Evolutionary conservation across 1,140 invertebrate genomes (phyloP), one percentile per base, ranked within the genome.

Genomic region (Grapholita molesta): DNA sequence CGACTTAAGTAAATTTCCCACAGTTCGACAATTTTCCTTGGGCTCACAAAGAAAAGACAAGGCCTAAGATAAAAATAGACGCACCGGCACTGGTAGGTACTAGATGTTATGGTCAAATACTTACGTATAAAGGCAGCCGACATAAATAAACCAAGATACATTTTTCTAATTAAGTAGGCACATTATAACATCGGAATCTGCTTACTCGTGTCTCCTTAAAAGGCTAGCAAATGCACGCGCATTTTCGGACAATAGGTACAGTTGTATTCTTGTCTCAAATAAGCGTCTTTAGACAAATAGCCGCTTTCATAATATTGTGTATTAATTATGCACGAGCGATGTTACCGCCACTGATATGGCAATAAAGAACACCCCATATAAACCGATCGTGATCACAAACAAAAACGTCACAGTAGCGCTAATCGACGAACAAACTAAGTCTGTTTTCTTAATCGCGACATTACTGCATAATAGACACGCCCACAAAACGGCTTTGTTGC

Each of bases 401-500:
- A 61, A 61, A 61, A 61, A 61, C 55, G 55, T 61, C 55, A 61
- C 55, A 61, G 25, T 9, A 28, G 8, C 18, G 55, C 28, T 61
- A 61, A 32, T 61, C 15, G 25, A 15, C 28, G 11, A 15, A 61
- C 55, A 61, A 61, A 32, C 15, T 25, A 28, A 6, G 28, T 30
- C 28, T 61, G 55, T 61, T 30, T 53, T 15, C 55, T 15, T 61
- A 61, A 61, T 61, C 25, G 25, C 55, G 55, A 25, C 7, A 28
- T 61, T 61, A 32, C 42, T 28, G 55, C 55, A 61, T 25, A 61
- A 61, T 61, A 15, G 12, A 32, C 55, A 61, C 55, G 55, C 55
- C 55, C 28, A 61, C 55, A 61, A 32, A 61, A 61, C 55, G 25
- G 55, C 55, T 61, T 61, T 61, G 55, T 61, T 6, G 11, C 12